A percentile compares a stretch with the other conserved stretches of the same genome.
These are phyloP conservation scores for Scomber colias DNA, from an alignment of 2,113 vertebrate species.

Conservation along the genomic window DNA sequence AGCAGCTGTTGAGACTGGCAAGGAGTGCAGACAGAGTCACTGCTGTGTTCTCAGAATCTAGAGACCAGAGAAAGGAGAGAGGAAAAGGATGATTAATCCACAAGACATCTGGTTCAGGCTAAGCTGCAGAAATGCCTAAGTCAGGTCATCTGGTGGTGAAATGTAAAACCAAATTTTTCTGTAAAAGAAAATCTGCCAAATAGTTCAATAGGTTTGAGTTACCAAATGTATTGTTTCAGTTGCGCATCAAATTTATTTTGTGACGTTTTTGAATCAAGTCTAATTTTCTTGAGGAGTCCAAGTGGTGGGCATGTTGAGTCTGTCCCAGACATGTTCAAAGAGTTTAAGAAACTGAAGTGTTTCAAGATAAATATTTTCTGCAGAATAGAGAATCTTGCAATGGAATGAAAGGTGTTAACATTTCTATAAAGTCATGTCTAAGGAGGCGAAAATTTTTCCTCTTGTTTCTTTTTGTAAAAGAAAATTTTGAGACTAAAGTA, in stretches of 20 bases:
- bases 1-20: slow-evolving; percentile 97
- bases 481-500: too few species aligned
- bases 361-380: not conserved
- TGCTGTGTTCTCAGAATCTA: slow-evolving; percentile 93
- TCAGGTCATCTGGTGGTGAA: slow-evolving; percentile 17
- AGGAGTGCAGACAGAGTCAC: slow-evolving; percentile 92
- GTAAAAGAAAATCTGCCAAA: not conserved
- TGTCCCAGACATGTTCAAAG: not conserved
- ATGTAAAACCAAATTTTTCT: not conserved
- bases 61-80: slow-evolving; percentile 35
- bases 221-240: not conserved
- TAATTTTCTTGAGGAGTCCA: not conserved
- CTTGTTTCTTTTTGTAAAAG: too few species aligned
- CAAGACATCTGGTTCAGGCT: slow-evolving; percentile 56
- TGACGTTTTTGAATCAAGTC: not conserved
- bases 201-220: not conserved
- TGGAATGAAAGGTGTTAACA: not conserved
- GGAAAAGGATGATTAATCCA: slow-evolving; percentile 37
- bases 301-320: not conserved
- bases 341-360: not conserved
- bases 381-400: not conserved
- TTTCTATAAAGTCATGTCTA: not conserved
- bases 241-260: not conserved
- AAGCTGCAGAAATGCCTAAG: slow-evolving; percentile 15
- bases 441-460: too few species aligned